Evolutionary conservation across 2,797 vertebrate species (phyloP).

Genomic region (Acipenser transmontanus): DNA sequence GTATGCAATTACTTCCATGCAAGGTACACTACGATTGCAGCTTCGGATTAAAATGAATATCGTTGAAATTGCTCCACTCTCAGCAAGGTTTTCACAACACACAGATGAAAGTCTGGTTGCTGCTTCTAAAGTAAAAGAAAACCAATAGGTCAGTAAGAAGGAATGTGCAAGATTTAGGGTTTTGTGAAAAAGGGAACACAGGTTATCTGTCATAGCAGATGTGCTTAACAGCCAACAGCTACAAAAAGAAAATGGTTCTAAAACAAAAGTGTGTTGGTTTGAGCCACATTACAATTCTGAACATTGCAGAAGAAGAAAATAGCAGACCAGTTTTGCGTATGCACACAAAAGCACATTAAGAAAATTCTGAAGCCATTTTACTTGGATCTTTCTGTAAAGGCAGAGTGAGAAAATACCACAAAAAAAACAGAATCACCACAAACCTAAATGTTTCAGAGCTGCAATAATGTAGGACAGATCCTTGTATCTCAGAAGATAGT

Average conservation of each 20-base stretch:
- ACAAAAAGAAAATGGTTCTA: too few relatives aligned
- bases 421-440: slow-evolving; percentile 3
- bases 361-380: slow-evolving; percentile 3
- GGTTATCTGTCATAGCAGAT: too few relatives aligned
- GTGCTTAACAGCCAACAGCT: too few relatives aligned
- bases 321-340: too few relatives aligned
- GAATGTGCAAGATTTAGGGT: too few relatives aligned
- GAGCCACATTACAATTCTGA: too few relatives aligned
- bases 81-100: slow-evolving; percentile 83
- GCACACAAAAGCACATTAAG: neutral
- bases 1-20: slow-evolving; percentile 85
- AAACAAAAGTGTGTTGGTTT: too few relatives aligned
- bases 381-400: slow-evolving; percentile 1
- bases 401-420: neutral
- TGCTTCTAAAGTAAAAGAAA: slow-evolving; percentile 56
- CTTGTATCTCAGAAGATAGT: slow-evolving; percentile 75
- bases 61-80: slow-evolving; percentile 67
- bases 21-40: slow-evolving; percentile 89
- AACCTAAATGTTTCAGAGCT: slow-evolving; percentile 84
- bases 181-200: too few relatives aligned
- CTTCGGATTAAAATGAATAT: slow-evolving; percentile 81
- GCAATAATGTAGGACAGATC: slow-evolving; percentile 83
- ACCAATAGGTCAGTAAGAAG: too few relatives aligned
- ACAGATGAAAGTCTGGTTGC: slow-evolving; percentile 78
- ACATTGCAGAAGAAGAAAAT: too few relatives aligned